Percentiles rank a stretch among this genome's conserved stretches.
These are phyloP conservation scores for Mareca strepera DNA, from an alignment of 2,797 vertebrate genomes.

Conservation along the genomic window DNA sequence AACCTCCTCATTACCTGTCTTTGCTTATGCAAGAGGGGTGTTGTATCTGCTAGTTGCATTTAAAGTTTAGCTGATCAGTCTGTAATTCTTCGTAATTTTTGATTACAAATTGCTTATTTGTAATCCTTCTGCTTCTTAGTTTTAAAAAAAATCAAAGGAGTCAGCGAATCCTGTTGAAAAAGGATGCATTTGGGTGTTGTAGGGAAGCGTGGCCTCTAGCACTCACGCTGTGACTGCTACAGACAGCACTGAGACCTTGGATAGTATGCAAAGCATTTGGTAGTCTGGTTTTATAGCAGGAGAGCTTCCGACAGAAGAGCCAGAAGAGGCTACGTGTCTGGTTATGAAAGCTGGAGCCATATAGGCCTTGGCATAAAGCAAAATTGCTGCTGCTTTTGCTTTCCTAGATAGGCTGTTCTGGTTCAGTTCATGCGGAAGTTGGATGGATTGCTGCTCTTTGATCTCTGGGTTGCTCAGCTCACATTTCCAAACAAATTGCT, in stretches of 20 bases:
- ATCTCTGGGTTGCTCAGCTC: neutral
- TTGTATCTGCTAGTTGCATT: neutral
- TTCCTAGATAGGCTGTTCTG: neutral
- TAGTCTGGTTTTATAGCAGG: neutral
- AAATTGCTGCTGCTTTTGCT: neutral
- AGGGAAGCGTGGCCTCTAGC: neutral
- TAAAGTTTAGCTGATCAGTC: neutral
- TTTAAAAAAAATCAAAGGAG: neutral
- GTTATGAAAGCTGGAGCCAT: neutral
- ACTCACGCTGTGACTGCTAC: neutral
- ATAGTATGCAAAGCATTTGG: neutral
- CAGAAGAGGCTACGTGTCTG: neutral
- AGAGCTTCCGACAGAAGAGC: neutral
- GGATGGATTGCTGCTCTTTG: neutral
- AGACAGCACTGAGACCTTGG: neutral
- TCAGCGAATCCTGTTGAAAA: neutral
- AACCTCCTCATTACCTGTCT: neutral
- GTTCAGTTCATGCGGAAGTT: neutral
- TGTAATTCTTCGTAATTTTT: neutral
- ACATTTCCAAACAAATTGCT: neutral
- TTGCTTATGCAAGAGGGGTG: neutral
- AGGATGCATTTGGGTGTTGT: neutral
- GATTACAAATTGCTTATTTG: neutral
- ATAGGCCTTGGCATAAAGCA: neutral
- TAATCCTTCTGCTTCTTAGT: neutral